A percentile compares a stretch with the other conserved stretches of the same genome.
These are phyloP conservation scores for Andrena fulva DNA, from an alignment of 2,888 invertebrate species.

Conservation along the genomic window DNA sequence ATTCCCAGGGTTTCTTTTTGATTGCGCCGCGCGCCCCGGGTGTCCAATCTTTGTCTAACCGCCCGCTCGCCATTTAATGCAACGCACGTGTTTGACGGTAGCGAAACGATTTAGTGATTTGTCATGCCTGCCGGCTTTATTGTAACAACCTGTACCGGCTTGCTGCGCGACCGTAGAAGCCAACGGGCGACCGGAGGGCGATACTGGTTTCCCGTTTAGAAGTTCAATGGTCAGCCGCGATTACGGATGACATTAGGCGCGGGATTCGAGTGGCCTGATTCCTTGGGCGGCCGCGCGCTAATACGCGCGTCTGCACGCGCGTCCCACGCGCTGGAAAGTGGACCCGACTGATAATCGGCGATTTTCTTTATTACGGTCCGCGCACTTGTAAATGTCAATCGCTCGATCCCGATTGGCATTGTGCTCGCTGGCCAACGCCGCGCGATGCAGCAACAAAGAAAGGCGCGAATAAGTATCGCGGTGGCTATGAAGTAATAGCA, in stretches of 20 bases:
- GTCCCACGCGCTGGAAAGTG: conserved; percentile 56
- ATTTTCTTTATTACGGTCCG: conserved; percentile 53
- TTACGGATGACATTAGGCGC: conserved; percentile 46
- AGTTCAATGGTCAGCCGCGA: conserved; percentile 69
- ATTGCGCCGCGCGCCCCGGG: conserved; percentile 20
- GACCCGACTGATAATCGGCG: conserved; percentile 41
- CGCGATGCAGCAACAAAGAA: neutral
- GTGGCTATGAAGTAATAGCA: conserved; percentile 11
- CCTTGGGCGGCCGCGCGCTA: conserved; percentile 7
- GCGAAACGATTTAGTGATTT: conserved; percentile 63
- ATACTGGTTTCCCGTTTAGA: conserved; percentile 60
- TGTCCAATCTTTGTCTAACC: conserved; percentile 41
- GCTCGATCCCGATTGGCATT: conserved; percentile 45
- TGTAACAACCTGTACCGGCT: conserved; percentile 58
- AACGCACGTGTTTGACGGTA: conserved; percentile 57
- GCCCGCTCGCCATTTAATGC: conserved; percentile 42
- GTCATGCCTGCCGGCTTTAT: conserved; percentile 61
- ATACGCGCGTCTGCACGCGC: neutral
- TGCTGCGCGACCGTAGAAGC: conserved; percentile 4
- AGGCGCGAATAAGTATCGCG: conserved; percentile 7
- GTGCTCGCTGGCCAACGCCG: conserved; percentile 4
- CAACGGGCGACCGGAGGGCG: conserved; percentile 32
- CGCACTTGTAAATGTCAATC: conserved; percentile 57
- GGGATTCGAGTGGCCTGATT: conserved; percentile 59
- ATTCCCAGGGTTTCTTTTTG: conserved; percentile 29